phyloP scores from a whole-genome alignment of 2,888 invertebrate genomes.

The Parthenolecanium corni region DNA sequence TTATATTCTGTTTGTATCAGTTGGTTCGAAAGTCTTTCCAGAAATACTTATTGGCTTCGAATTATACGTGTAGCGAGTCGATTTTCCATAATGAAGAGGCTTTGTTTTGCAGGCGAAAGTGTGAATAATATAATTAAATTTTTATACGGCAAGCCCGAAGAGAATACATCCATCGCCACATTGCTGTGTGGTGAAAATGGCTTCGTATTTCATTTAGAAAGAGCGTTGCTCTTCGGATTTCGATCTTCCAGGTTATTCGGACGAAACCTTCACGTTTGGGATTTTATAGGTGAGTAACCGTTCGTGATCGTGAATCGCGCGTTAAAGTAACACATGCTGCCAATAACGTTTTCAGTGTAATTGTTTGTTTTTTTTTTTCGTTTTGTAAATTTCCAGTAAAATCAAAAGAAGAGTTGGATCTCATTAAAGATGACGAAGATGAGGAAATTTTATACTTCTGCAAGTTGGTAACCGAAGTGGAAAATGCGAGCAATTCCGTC shows the following conservation, averaged over 20 bases:
- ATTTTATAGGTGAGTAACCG: constrained; percentile 71
- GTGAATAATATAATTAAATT: constrained; percentile 96
- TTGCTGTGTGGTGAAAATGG: constrained; percentile 92
- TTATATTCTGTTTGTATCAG: background rate
- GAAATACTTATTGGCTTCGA: too few relatives aligned
- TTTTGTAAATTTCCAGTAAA: constrained; percentile 30
- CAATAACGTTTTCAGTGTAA: background rate
- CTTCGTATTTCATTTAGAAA: constrained; percentile 82
- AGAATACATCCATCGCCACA: constrained; percentile 58
- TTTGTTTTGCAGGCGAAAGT: constrained; percentile 59
- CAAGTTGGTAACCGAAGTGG: constrained; percentile 79
- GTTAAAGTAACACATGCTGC: too few relatives aligned
- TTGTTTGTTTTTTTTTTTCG: background rate
- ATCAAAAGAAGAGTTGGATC: constrained; percentile 34
- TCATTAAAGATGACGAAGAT: constrained; percentile 28
- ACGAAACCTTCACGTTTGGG: constrained; percentile 93
- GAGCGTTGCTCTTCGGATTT: constrained; percentile 91
- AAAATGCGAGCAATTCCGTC: constrained; percentile 66
- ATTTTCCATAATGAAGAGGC: too few relatives aligned
- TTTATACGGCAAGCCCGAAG: constrained; percentile 69
- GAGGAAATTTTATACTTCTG: constrained; percentile 50
- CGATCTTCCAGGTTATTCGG: constrained; percentile 86
- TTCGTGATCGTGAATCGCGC: background rate
- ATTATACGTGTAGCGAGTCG: too few relatives aligned
- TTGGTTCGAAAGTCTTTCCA: too few relatives aligned